phyloP scores from a whole-genome alignment of 2,888 invertebrate species.

The Girardia tigrina region DNA sequence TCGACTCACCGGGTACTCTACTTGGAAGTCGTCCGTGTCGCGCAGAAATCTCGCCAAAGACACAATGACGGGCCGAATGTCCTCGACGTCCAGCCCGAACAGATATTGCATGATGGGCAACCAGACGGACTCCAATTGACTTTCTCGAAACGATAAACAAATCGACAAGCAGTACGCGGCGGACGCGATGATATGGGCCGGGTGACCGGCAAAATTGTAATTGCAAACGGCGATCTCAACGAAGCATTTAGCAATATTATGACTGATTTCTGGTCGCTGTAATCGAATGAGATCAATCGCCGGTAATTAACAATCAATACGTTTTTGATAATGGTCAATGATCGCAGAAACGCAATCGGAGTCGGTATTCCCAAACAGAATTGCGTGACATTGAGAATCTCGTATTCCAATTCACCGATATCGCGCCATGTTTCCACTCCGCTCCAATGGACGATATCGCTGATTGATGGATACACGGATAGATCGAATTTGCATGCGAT shows the following conservation, averaged over 20 bases:
- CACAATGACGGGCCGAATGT: not conserved
- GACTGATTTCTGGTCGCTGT: not conserved
- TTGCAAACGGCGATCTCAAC: not conserved
- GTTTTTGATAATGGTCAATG: not conserved
- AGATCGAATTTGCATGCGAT: not conserved
- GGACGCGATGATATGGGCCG: not conserved
- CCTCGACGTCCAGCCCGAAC: not conserved
- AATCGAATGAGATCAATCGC: not conserved
- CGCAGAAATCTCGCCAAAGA: not conserved
- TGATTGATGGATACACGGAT: not conserved
- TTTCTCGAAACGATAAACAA: not conserved
- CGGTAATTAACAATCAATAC: not conserved
- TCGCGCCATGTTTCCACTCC: not conserved
- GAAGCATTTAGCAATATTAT: not conserved
- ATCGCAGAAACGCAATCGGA: not conserved
- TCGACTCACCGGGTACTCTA: too few species aligned
- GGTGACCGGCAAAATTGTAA: not conserved
- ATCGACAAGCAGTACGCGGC: not conserved
- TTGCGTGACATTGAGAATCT: not conserved
- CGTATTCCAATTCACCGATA: not conserved
- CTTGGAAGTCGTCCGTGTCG: too few species aligned
- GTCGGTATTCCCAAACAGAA: not conserved
- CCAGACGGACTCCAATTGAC: not conserved
- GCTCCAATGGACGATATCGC: not conserved
- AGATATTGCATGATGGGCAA: not conserved